phyloP scores from a whole-genome alignment of 2,888 invertebrate species.

The Metopia argyrocephala region DNA sequence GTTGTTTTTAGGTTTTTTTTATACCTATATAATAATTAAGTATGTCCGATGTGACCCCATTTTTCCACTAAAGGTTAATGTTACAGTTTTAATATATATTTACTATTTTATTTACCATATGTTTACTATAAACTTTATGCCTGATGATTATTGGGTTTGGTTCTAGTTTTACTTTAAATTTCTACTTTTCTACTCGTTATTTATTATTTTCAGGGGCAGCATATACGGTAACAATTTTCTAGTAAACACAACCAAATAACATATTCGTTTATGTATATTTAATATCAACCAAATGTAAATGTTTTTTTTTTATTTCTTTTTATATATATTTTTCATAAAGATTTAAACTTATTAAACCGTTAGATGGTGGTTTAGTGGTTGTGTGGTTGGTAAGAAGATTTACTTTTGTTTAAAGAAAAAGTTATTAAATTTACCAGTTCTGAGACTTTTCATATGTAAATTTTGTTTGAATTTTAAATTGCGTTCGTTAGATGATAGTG shows the following conservation, averaged over 20 bases:
- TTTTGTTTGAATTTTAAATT: slow-evolving; percentile 3
- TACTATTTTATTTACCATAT: slow-evolving; percentile 4
- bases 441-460: slow-evolving; percentile 26
- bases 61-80: slow-evolving; percentile 18
- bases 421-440: neutral
- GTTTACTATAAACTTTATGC: slow-evolving; percentile 40
- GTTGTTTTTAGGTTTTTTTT: too few relatives aligned
- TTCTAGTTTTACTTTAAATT: slow-evolving; percentile 23
- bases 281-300: too few relatives aligned
- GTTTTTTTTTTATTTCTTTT: too few relatives aligned
- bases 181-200: neutral
- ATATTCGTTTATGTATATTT: too few relatives aligned
- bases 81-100: slow-evolving; percentile 34
- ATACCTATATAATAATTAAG: neutral
- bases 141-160: slow-evolving; percentile 60
- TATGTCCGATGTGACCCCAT: neutral
- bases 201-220: neutral
- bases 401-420: slow-evolving; percentile 43
- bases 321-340: slow-evolving; percentile 12
- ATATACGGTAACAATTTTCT: slow-evolving; percentile 25
- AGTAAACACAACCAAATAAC: neutral
- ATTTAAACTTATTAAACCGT: slow-evolving; percentile 56
- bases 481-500: neutral
- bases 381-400: slow-evolving; percentile 44
- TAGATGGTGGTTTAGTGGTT: neutral